phyloP scores from a whole-genome alignment of 64 coral and sea anemone genomes.

The Trachythela sp. region DNA sequence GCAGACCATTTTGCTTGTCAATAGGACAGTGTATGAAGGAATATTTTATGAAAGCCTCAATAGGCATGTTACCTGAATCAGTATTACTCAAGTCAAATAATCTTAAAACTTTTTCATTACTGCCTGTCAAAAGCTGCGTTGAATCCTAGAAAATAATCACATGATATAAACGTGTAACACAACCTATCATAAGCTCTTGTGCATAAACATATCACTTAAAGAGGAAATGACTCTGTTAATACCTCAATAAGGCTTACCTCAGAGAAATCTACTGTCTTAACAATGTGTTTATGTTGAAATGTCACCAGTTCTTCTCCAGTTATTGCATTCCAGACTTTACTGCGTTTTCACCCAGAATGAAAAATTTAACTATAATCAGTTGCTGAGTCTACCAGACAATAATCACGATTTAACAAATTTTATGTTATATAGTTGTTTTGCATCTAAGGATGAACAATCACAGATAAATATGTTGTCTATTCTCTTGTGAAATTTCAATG shows the following conservation, averaged over 20 bases:
- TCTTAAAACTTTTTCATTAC: slow-evolving; percentile 87
- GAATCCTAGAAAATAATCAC: slow-evolving; percentile 61
- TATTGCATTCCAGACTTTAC: slow-evolving; percentile 88
- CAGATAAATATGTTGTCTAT: no score
- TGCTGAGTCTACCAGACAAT: not conserved
- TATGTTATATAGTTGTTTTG: no score
- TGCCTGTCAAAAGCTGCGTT: slow-evolving; percentile 79
- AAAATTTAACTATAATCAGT: not conserved
- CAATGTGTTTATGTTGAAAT: slow-evolving; percentile 94
- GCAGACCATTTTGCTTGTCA: no score
- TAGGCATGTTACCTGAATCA: slow-evolving; percentile 51
- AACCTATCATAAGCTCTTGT: not conserved
- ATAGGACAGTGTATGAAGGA: no score
- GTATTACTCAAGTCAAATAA: slow-evolving; percentile 73
- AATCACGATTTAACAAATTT: no score
- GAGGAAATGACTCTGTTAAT: no score
- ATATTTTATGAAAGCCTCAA: not conserved
- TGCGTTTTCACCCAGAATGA: not conserved
- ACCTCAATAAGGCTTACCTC: slow-evolving; percentile 50
- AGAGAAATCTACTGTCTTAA: slow-evolving; percentile 94
- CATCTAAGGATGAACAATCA: no score
- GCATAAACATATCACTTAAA: no score
- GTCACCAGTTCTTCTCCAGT: slow-evolving; percentile 67
- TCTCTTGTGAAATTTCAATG: no score
- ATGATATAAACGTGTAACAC: not conserved